Percentiles rank a stretch among this genome's conserved stretches.
Conservation (phyloP, 2,113 vertebrate genomes). For the Opisthocomus hoazin region DNA sequence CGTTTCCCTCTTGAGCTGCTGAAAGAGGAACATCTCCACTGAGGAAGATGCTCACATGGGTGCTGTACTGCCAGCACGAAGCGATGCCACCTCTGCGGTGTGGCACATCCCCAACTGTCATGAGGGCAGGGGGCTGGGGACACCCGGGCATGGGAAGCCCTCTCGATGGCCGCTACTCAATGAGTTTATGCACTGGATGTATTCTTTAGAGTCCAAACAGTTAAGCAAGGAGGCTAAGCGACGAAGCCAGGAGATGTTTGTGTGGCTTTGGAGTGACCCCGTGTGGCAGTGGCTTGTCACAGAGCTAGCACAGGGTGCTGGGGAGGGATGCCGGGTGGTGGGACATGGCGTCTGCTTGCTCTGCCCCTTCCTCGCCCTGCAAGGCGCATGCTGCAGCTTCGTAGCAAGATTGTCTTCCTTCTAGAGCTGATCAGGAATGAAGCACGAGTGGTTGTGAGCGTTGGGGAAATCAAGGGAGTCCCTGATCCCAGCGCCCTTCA, state of each 20-base stretch:
- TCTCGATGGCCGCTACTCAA: neutral
- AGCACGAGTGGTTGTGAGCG: conserved; percentile 68
- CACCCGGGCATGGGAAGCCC: neutral
- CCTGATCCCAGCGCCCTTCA: conserved; percentile 16
- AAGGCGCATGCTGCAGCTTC: neutral
- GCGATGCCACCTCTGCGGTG: rapidly evolving
- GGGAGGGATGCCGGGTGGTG: neutral
- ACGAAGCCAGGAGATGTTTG: neutral
- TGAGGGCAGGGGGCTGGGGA: neutral
- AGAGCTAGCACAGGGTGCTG: neutral
- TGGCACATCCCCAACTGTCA: neutral
- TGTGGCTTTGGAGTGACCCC: conserved; percentile 6
- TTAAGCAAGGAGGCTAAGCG: neutral
- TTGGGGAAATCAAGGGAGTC: conserved; percentile 74
- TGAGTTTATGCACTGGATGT: neutral
- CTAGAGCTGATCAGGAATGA: conserved; percentile 56
- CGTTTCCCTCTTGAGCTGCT: rapidly evolving
- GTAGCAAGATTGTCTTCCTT: neutral
- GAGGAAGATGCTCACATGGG: neutral
- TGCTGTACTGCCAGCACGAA: neutral
- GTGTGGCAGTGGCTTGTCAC: conserved; percentile 7
- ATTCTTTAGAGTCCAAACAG: neutral
- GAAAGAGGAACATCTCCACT: neutral
- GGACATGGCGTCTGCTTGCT: rapidly evolving
- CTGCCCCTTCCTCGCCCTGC: neutral